Conservation (phyloP, 1,140 invertebrate genomes). For the Lepidotrigona ventralis region DNA sequence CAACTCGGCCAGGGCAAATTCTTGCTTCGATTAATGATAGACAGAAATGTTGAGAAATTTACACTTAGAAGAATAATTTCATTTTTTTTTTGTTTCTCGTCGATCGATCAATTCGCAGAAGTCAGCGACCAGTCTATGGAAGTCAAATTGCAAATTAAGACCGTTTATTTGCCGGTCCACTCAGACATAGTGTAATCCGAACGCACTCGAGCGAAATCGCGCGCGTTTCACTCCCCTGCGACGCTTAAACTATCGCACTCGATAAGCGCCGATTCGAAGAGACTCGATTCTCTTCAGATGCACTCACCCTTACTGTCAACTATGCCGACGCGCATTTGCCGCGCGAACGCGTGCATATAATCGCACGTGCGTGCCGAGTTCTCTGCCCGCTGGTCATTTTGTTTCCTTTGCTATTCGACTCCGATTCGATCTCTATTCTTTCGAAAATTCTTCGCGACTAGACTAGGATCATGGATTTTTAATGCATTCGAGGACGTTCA, state of each 20-base stretch:
- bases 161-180: constrained; percentile 26
- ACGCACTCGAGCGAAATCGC: neutral
- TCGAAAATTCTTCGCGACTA: neutral
- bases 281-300: constrained; percentile 3
- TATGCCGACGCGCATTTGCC: constrained; percentile 20
- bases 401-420: constrained; percentile 11
- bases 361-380: constrained; percentile 30
- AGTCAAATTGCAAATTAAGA: constrained; percentile 42
- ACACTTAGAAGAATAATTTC: too few species aligned
- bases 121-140: constrained; percentile 10
- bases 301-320: constrained; percentile 30
- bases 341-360: constrained; percentile 38
- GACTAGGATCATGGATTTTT: too few species aligned
- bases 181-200: neutral
- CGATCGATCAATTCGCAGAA: too few species aligned
- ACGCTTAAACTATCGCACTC: constrained; percentile 35
- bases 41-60: too few species aligned
- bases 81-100: too few species aligned
- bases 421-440: constrained; percentile 22
- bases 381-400: constrained; percentile 20
- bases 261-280: constrained; percentile 8
- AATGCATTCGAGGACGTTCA: neutral
- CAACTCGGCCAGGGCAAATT: neutral
- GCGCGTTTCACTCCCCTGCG: neutral
- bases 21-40: neutral